Base-by-base conservation (phyloP, 2,888 invertebrate species). In the Ephialtes manifestator region DNA sequence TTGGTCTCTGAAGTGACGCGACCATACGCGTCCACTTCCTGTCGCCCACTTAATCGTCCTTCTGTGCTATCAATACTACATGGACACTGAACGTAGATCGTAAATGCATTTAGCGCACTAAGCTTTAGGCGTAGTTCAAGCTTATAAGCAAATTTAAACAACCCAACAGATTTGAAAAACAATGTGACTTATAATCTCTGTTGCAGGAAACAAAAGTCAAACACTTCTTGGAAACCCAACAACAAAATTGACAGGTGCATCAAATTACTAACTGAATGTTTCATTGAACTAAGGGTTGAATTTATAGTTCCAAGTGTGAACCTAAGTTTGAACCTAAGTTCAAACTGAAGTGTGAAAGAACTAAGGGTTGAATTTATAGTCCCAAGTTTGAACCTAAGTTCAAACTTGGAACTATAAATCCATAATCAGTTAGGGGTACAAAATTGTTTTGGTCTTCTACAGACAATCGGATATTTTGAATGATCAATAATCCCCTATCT, bases 1-100 rank as follows among this genome's bases (percentile, higher is more conserved):
- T 80, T 76, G 83, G 83, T 85, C 81, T 70, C 58, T 80, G 74
- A 81, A 85, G 79, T 86, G 86, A 82, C 81, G 83, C 74, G 60
- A 72, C 67, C 77, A 74, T 68, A 80, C 68, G 80, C 77, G 35
- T 75, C 80, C 55, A 72, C 63, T 63, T 76, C 53, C 31, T 74
- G 72, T 76, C 77, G 53, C 51, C 79, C 72, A 43, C 65, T 43
- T 55, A 70, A 82, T 55, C 70, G 68, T 72, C 63, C 11, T 67
- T 13, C 48, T 63, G 5, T 39, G 35, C 60, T 48, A 43, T 55
- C 48, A 53, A 24, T 74, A 65, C 18, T 20, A 15, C 65, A 28
- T n/a, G 3, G n/a, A 68, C 68, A 28, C 68, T 46, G 24, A 46
- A 24, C 10, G 20, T 4, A 11, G 24, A 46, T 48, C 68, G 28